phyloP scores from a whole-genome alignment of 2,888 invertebrate genomes.

The Ecliptopera silaceata region DNA sequence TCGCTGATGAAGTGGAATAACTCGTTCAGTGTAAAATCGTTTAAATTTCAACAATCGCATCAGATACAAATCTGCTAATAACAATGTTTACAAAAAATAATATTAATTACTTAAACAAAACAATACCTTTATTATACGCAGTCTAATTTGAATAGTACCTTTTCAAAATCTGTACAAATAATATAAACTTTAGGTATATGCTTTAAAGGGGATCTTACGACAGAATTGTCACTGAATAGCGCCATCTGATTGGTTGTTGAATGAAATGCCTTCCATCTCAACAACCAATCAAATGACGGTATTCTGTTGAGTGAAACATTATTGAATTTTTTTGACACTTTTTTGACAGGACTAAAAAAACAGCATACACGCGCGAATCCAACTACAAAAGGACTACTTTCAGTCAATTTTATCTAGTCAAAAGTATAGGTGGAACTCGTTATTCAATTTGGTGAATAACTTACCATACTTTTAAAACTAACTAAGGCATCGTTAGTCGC shows the following conservation, averaged over 20 bases:
- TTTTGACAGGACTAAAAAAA: no score
- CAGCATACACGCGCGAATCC: background rate
- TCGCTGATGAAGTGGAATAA: background rate
- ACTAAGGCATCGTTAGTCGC: constrained; percentile 15
- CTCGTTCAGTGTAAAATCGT: constrained; percentile 1
- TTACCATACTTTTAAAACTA: constrained; percentile 1
- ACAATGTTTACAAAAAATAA: background rate
- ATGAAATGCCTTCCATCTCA: no score
- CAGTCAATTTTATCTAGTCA: constrained; percentile 10
- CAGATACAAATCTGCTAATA: no score
- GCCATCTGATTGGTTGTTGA: no score
- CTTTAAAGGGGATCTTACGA: background rate
- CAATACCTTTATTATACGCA: constrained; percentile 2
- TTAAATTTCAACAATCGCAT: background rate
- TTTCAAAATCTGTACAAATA: background rate
- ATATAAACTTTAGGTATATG: background rate
- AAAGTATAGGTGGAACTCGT: background rate
- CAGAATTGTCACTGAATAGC: no score
- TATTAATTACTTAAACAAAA: background rate
- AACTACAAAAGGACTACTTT: constrained; percentile 11
- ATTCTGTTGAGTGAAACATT: no score
- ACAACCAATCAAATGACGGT: no score
- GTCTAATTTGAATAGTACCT: background rate
- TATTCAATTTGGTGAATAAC: constrained; percentile 10
- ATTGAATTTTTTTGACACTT: no score